Evolutionary conservation across 1,140 invertebrate genomes (phyloP), one percentile per base, ranked within the genome.

Genomic region (Melipona quadrifasciata): DNA sequence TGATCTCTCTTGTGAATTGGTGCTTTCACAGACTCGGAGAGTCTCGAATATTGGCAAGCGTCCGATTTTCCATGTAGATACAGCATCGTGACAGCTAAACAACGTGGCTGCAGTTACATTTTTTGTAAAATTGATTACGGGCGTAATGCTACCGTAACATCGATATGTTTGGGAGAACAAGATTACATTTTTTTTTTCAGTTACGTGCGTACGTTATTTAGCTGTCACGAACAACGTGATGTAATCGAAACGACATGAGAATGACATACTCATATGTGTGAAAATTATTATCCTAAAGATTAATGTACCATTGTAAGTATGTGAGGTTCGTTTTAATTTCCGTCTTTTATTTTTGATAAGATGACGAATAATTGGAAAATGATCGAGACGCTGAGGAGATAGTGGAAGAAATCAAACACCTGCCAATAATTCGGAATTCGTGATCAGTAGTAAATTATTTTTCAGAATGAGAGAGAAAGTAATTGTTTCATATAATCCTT

Each of bases 381-480:
- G 64, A 67, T 55, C 14, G 16, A 57, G 72, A 79, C 65, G 39
- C 8, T 47, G 8, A 82, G 65, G 65, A n/a, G 81, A 61, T 65
- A 78, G 78, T 57, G 61, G 58, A 64, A 64, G 8, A 51, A 77
- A 80, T 89, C 84, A 75, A 65, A 79, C 78, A 86, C 78, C 57
- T 84, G 87, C 81, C 87, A 89, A 89, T 72, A 53, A 71, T 47
- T 31, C 17, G 31, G 16, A 19, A 58, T 47, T 77, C 24, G 58
- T 31, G 31, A 31, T 51, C 51, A 82, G 64, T 72, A 73, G 72
- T 55, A 64, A 82, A 8, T 47, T 88, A 58, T 64, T 76, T 51
- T 31, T 70, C 24, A 85, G 67, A 86, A 84, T 65, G 82, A 89
- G 87, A 89, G 79, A 89, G 82, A 89, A 89, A 87, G 70, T 82